Evolutionary conservation across 2,797 vertebrate species (phyloP).

Genomic region (Xerus rutilus): DNA sequence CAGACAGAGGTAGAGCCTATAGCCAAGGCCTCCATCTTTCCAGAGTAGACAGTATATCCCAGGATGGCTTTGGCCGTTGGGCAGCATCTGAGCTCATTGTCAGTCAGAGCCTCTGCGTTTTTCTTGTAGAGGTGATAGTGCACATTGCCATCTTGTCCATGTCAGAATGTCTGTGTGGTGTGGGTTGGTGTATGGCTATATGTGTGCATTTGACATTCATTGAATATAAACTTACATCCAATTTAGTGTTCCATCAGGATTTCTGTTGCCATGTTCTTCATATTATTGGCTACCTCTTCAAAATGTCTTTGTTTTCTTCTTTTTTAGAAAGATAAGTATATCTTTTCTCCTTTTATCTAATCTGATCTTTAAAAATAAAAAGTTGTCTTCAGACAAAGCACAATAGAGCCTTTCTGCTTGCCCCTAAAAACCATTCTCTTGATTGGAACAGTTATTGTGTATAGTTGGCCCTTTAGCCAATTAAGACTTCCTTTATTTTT

Average conservation of each 20-base stretch:
- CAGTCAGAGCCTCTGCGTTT: background rate
- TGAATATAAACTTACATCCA: background rate
- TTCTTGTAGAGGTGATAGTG: background rate
- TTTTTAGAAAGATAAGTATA: background rate
- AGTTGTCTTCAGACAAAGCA: background rate
- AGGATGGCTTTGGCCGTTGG: background rate
- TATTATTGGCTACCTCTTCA: background rate
- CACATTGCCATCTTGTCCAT: background rate
- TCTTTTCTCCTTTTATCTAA: constrained; percentile 15
- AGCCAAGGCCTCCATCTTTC: background rate
- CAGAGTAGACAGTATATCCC: background rate
- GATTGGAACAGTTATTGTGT: background rate
- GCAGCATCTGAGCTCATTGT: background rate
- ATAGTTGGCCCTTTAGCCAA: background rate
- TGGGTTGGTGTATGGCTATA: background rate
- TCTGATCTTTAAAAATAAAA: constrained; percentile 35
- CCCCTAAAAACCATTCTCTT: constrained; percentile 38
- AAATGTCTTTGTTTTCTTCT: background rate
- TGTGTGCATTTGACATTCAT: background rate
- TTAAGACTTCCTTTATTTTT: background rate
- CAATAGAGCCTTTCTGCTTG: constrained; percentile 31
- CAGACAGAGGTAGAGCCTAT: background rate
- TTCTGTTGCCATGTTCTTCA: background rate
- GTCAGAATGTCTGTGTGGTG: background rate
- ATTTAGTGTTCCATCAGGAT: background rate